phyloP scores from a whole-genome alignment of 2,888 invertebrate genomes.

The Acleris literana region DNA sequence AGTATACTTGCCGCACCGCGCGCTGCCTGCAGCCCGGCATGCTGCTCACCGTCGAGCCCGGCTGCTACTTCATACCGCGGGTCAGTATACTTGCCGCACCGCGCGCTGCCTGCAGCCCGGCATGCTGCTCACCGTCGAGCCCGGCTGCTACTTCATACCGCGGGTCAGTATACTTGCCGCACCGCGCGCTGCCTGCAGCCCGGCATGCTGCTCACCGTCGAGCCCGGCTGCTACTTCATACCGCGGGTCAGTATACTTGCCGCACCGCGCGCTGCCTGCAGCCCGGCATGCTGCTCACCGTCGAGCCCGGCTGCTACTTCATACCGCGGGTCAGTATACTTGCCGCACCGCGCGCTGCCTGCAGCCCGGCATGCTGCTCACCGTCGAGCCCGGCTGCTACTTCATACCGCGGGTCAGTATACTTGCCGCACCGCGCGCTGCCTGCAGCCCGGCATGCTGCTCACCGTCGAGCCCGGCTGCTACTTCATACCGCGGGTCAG shows the following conservation, averaged over 20 bases:
- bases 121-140: conserved; percentile 98
- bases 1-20: conserved; percentile 63
- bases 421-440: conserved; percentile 57
- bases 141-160: conserved; percentile 98
- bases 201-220: conserved; percentile 97
- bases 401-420: conserved; percentile 91
- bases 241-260: conserved; percentile 56
- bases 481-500: conserved; percentile 94
- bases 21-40: conserved; percentile 85
- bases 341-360: conserved; percentile 84
- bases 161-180: conserved; percentile 81
- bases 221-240: conserved; percentile 99
- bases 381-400: conserved; percentile 98
- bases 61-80: conserved; percentile 96
- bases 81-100: conserved; percentile 86
- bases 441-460: conserved; percentile 89
- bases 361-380: conserved; percentile 93
- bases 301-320: conserved; percentile 99
- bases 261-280: conserved; percentile 90
- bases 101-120: conserved; percentile 88
- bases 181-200: conserved; percentile 56
- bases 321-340: conserved; percentile 86
- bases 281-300: conserved; percentile 95
- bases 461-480: conserved; percentile 98
- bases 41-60: conserved; percentile 98